phyloP scores from a whole-genome alignment of 1,140 invertebrate species.

The Trichonephila clavata region DNA sequence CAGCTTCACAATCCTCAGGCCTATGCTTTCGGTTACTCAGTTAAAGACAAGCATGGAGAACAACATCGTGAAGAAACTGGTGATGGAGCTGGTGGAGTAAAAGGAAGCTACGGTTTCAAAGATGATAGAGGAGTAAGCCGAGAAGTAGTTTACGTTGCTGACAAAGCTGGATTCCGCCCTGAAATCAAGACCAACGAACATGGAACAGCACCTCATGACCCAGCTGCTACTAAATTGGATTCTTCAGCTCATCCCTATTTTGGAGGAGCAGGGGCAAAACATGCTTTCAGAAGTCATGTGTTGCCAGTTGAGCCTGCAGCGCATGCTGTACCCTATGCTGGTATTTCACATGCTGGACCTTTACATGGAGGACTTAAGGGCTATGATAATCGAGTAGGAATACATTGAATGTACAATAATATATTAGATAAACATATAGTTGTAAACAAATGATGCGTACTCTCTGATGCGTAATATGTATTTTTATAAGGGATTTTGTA shows the following conservation, averaged over 20 bases:
- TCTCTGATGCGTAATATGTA: too few species aligned
- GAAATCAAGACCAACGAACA: constrained; percentile 70
- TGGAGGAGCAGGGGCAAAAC: too few species aligned
- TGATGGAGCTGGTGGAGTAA: neutral
- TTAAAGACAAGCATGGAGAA: constrained; percentile 4
- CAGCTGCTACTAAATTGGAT: constrained; percentile 42
- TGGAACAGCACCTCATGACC: constrained; percentile 5
- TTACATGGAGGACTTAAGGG: too few species aligned
- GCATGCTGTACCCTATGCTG: too few species aligned
- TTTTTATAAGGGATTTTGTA: too few species aligned
- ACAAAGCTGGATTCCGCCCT: constrained; percentile 48
- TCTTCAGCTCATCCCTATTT: constrained; percentile 10
- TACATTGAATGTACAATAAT: too few species aligned
- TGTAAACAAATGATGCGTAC: too few species aligned
- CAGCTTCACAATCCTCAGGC: neutral
- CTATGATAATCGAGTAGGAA: too few species aligned
- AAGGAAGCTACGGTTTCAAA: constrained; percentile 48
- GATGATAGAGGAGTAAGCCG: constrained; percentile 42
- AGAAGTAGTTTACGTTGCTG: constrained; percentile 54
- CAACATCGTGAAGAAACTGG: neutral
- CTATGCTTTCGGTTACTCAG: constrained; percentile 15
- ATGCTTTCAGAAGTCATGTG: too few species aligned
- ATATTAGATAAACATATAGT: too few species aligned
- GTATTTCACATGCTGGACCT: too few species aligned
- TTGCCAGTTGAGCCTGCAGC: too few species aligned